These are phyloP conservation scores for Xiphydria camelus DNA, from an alignment of 2,888 invertebrate species.

Conservation along the genomic window DNA sequence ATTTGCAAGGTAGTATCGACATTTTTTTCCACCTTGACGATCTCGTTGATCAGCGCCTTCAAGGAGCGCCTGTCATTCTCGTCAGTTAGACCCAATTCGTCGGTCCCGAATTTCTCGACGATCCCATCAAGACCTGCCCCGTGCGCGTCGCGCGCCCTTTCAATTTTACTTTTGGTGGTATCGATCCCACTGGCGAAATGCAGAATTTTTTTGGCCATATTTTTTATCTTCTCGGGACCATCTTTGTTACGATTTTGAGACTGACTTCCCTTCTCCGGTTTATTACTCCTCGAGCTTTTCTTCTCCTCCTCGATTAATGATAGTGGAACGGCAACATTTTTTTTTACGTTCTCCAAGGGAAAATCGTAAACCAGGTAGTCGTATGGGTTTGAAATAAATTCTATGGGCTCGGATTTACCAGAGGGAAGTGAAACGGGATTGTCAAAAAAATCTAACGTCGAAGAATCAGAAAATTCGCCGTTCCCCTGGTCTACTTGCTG, in stretches of 20 bases:
- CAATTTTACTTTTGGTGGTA: constrained; percentile 1
- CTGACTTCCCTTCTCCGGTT: background rate
- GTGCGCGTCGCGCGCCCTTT: constrained; percentile 5
- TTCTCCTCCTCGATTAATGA: too few relatives aligned
- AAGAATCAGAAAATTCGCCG: too few relatives aligned
- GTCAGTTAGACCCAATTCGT: constrained; percentile 26
- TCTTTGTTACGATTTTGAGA: background rate
- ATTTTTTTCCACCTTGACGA: constrained; percentile 29
- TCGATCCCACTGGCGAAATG: constrained; percentile 22
- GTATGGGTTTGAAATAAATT: too few relatives aligned
- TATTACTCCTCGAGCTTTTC: too few relatives aligned
- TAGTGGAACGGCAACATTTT: too few relatives aligned
- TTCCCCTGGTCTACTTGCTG: too few relatives aligned
- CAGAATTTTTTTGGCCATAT: constrained; percentile 26
- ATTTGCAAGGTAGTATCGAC: constrained; percentile 34
- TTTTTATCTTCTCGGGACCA: constrained; percentile 13
- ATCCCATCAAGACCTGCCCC: constrained; percentile 6
- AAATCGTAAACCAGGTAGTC: too few relatives aligned
- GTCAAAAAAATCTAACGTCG: too few relatives aligned
- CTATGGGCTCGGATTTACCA: too few relatives aligned
- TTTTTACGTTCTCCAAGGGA: too few relatives aligned
- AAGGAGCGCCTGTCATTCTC: constrained; percentile 28
- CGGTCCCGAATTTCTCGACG: constrained; percentile 24
- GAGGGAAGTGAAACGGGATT: too few relatives aligned
- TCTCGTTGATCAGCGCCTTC: constrained; percentile 25